Evolutionary conservation across 2,797 vertebrate genomes (phyloP).

Genomic region (Schizopygopsis malacanthus): DNA sequence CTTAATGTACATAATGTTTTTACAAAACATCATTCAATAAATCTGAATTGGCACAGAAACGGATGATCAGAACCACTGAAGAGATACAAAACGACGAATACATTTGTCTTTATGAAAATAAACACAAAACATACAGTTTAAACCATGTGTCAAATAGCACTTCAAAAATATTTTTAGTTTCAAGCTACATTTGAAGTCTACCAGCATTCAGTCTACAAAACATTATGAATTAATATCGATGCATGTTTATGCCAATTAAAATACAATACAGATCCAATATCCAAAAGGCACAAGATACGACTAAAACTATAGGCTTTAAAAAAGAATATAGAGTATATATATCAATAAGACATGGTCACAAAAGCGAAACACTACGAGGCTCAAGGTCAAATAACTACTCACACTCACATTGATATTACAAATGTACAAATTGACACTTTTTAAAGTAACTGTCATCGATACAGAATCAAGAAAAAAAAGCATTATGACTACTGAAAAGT

Average conservation of each 20-base stretch:
- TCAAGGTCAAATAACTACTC: conserved; percentile 80
- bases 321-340: conserved; percentile 80
- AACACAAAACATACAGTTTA: conserved; percentile 63
- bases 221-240: conserved; percentile 63
- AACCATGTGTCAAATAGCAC: conserved; percentile 61
- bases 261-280: conserved; percentile 85
- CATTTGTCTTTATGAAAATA: conserved; percentile 65
- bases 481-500: conserved; percentile 63
- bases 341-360: conserved; percentile 86
- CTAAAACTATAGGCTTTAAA: conserved; percentile 83
- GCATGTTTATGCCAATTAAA: conserved; percentile 61
- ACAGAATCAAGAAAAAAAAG: conserved; percentile 72
- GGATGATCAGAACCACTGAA: conserved; percentile 59
- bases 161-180: conserved; percentile 63
- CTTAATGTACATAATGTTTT: conserved; percentile 54
- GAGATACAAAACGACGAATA: conserved; percentile 64
- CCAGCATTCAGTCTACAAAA: conserved; percentile 65
- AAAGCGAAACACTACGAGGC: conserved; percentile 85
- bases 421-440: conserved; percentile 71
- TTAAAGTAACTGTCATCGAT: conserved; percentile 80
- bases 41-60: conserved; percentile 61
- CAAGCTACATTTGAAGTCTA: conserved; percentile 66
- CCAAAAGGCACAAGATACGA: conserved; percentile 89
- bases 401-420: conserved; percentile 88
- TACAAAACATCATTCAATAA: conserved; percentile 67